Conservation (phyloP, 1,140 invertebrate species). For the Drosophila ercepeae region DNA sequence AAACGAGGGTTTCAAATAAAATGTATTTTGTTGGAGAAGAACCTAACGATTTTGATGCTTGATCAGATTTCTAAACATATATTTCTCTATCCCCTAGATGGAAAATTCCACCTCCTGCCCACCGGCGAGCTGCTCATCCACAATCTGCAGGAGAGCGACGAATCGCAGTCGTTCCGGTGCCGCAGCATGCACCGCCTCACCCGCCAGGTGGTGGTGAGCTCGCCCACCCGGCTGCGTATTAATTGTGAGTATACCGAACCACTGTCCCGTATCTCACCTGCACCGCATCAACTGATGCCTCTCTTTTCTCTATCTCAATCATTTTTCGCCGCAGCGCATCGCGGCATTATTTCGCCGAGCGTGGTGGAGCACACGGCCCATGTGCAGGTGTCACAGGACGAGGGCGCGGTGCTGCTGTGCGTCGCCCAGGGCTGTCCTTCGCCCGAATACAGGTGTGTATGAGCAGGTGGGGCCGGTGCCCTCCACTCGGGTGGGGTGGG, state of each 20-base stretch:
- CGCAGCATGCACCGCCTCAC: constrained; percentile 91
- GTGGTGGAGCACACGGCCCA: constrained; percentile 88
- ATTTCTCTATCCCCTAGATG: constrained; percentile 85
- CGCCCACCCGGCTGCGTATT: constrained; percentile 89
- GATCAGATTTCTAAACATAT: background rate
- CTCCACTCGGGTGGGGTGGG: no score
- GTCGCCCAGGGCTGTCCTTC: constrained; percentile 90
- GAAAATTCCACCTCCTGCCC: constrained; percentile 91
- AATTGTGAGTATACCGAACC: constrained; percentile 86
- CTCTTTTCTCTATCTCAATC: constrained; percentile 42
- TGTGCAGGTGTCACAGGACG: constrained; percentile 89
- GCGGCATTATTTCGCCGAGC: constrained; percentile 87
- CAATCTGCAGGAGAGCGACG: constrained; percentile 90
- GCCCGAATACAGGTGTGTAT: constrained; percentile 88
- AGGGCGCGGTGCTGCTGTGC: constrained; percentile 90
- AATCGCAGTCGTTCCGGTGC: constrained; percentile 90
- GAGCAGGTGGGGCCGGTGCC: background rate
- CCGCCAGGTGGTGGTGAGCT: constrained; percentile 89
- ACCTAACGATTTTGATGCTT: no score
- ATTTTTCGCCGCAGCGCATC: constrained; percentile 85
- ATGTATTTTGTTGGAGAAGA: no score
- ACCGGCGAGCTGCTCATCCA: constrained; percentile 92
- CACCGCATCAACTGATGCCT: constrained; percentile 26
- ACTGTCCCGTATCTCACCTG: constrained; percentile 54
- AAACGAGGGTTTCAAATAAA: no score